These are phyloP conservation scores for Aphodius sticticus DNA, from an alignment of 2,888 invertebrate genomes.

Conservation along the genomic window DNA sequence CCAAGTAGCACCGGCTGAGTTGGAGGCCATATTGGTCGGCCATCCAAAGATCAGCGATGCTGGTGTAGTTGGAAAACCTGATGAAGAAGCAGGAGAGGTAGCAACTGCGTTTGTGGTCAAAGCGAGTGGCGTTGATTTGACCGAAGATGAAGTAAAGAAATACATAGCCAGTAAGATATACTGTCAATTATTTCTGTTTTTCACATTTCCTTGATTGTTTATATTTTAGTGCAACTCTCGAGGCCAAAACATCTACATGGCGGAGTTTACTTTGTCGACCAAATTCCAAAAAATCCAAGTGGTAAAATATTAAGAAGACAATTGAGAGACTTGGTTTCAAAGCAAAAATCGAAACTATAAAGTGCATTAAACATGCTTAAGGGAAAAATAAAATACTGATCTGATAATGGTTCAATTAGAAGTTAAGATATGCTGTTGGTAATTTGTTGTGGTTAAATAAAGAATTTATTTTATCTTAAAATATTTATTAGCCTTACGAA, in stretches of 20 bases:
- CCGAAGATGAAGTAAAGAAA: constrained; percentile 54
- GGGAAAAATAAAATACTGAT: background rate
- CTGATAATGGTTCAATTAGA: background rate
- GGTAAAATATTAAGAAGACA: constrained; percentile 62
- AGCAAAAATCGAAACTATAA: constrained; percentile 31
- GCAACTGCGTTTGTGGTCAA: constrained; percentile 80
- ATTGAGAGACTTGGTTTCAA: constrained; percentile 45
- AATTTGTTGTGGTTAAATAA: constrained; percentile 4
- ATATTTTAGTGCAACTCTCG: constrained; percentile 61
- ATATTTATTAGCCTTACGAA: too few species aligned
- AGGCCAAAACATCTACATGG: constrained; percentile 77
- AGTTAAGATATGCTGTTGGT: background rate
- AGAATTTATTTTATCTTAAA: background rate
- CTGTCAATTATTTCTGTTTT: background rate
- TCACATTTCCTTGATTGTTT: background rate
- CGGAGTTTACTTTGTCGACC: constrained; percentile 61
- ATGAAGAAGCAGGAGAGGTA: constrained; percentile 78
- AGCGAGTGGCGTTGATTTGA: constrained; percentile 61
- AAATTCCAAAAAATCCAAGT: constrained; percentile 61
- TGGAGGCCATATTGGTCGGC: constrained; percentile 79
- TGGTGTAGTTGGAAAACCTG: constrained; percentile 81
- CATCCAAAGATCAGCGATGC: constrained; percentile 77
- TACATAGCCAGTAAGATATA: constrained; percentile 60
- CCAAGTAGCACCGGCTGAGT: constrained; percentile 85
- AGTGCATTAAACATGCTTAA: background rate